phyloP scores from a whole-genome alignment of 2,888 invertebrate species.

The Aleiodes leptofemur region DNA sequence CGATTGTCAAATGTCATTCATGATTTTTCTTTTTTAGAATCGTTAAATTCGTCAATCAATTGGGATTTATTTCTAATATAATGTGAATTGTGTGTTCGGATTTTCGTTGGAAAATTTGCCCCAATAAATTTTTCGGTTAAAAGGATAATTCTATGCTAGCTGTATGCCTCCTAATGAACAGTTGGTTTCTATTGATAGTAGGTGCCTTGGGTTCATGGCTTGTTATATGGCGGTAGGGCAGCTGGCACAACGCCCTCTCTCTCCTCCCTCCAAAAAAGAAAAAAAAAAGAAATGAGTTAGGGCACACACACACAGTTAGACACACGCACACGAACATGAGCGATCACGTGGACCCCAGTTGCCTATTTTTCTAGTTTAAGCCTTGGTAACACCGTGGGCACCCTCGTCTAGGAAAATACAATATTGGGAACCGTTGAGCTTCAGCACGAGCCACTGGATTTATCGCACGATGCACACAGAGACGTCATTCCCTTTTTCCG shows the following conservation, averaged over 20 bases:
- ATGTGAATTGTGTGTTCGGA: too few relatives aligned
- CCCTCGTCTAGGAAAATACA: constrained; percentile 48
- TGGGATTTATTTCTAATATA: too few relatives aligned
- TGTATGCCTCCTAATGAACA: constrained; percentile 69
- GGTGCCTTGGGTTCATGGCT: constrained; percentile 66
- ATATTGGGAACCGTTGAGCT: constrained; percentile 24
- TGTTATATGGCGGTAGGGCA: constrained; percentile 69
- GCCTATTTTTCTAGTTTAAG: constrained; percentile 42
- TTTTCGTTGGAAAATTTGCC: too few relatives aligned
- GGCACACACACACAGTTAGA: neutral
- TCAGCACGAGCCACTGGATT: constrained; percentile 36
- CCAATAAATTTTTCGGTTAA: neutral
- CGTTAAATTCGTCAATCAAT: too few relatives aligned
- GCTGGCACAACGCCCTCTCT: constrained; percentile 66
- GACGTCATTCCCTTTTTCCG: neutral
- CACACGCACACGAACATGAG: constrained; percentile 1
- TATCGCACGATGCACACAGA: neutral
- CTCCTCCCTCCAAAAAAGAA: constrained; percentile 4
- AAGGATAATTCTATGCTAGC: constrained; percentile 11
- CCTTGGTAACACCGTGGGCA: neutral
- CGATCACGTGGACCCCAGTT: constrained; percentile 41
- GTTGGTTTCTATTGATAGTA: constrained; percentile 72
- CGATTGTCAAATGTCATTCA: too few relatives aligned
- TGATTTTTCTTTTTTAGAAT: too few relatives aligned
- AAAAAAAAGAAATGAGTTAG: constrained; percentile 6